Percentiles rank a stretch among this genome's conserved stretches.
These are phyloP conservation scores for Opisthocomus hoazin DNA, from an alignment of 2,113 vertebrate species.

Conservation along the genomic window DNA sequence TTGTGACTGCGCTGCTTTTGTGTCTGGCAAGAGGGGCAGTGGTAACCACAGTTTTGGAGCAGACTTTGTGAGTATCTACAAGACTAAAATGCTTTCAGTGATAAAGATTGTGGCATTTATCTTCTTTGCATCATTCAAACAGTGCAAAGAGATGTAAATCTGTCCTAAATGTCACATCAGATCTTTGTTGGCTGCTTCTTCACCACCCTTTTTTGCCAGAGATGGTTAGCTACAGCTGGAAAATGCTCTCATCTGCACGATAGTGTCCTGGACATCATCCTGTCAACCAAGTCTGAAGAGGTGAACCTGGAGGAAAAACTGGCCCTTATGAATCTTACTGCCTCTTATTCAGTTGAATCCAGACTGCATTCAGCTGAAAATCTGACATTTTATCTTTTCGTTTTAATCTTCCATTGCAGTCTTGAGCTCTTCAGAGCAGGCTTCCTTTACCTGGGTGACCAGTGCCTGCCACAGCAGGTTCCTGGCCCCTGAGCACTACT, in stretches of 20 bases:
- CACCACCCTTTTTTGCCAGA: background rate
- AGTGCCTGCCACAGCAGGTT: background rate
- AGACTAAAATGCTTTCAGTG: background rate
- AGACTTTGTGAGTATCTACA: background rate
- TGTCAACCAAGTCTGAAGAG: background rate
- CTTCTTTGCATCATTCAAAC: background rate
- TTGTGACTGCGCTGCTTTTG: background rate
- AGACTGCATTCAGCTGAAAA: background rate
- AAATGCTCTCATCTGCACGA: background rate
- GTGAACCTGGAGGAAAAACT: background rate
- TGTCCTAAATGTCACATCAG: background rate
- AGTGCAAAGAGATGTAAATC: background rate
- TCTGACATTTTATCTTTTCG: background rate
- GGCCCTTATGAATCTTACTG: background rate
- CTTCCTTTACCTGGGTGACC: background rate
- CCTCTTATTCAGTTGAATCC: background rate
- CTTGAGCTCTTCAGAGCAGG: background rate
- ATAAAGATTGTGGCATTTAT: background rate
- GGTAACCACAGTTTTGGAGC: background rate
- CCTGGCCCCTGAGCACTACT: background rate
- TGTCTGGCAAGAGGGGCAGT: background rate
- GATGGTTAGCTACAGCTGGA: background rate
- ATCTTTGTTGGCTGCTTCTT: background rate
- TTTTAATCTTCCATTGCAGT: background rate
- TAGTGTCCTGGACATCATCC: background rate